Conservation (phyloP, 2,113 vertebrate species). For the Leucopsar rothschildi region DNA sequence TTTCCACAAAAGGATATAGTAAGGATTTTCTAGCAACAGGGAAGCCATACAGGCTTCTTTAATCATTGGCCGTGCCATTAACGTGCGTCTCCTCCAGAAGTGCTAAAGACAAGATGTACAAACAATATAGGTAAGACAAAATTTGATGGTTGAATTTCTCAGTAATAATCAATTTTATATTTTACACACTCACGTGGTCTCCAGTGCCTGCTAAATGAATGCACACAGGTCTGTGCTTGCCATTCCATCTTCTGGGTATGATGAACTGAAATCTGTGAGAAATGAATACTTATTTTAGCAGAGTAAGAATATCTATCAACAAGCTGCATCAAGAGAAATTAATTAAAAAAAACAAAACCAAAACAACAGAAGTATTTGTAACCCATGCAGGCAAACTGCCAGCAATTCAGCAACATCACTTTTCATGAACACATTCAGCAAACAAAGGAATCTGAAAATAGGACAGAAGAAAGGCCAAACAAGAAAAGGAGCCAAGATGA, state of each 20-base stretch:
- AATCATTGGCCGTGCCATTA: slow-evolving; percentile 97
- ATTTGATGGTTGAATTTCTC: background rate
- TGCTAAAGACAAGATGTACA: slow-evolving; percentile 70
- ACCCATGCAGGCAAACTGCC: background rate
- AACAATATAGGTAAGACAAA: background rate
- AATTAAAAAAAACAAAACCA: background rate
- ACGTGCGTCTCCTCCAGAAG: slow-evolving; percentile 91
- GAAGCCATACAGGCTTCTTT: slow-evolving; percentile 95
- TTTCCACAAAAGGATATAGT: slow-evolving; percentile 91
- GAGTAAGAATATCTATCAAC: background rate
- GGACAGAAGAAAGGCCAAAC: background rate
- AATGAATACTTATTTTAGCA: background rate
- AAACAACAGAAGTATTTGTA: background rate
- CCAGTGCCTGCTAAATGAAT: slow-evolving; percentile 97
- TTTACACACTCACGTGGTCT: slow-evolving; percentile 86
- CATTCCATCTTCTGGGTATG: slow-evolving; percentile 89
- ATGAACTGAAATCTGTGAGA: slow-evolving; percentile 91
- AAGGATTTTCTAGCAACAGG: slow-evolving; percentile 93
- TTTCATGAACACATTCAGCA: slow-evolving; percentile 21
- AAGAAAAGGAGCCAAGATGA: background rate
- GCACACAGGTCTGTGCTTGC: slow-evolving; percentile 88
- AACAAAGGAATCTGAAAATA: slow-evolving; percentile 23
- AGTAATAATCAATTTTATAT: background rate
- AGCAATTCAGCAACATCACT: background rate
- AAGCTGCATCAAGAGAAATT: background rate